Base-by-base conservation (phyloP, 2,113 vertebrate genomes). In the Oceanites oceanicus region DNA sequence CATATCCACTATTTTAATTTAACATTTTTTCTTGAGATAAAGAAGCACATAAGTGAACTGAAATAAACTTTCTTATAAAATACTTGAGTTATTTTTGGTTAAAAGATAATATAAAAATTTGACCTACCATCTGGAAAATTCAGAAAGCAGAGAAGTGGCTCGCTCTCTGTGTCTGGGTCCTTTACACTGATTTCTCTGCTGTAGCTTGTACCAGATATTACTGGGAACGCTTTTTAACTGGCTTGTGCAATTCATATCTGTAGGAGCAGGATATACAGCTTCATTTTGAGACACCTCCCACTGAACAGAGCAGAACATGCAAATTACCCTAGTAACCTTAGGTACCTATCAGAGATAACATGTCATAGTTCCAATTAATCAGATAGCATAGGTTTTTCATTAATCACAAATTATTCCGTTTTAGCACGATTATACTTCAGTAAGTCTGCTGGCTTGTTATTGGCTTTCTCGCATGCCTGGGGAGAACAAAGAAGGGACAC, bases 261-360 rank as follows among this genome's bases (percentile, higher is more conserved):
- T 23, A 89, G 75, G 7, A 88, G 23, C 32, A 76, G 87, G 63
- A 66, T 30, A 50, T 12, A 68, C 14, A 77, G 27, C 45, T 82
- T 82, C 53, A 52, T 59, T 58, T 82, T 45, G 67, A 93, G 77
- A 58, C 91, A 80, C 96, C 97, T 96, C 97, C 97, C 95, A 96
- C 94, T 20, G 27, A 95, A 79, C 0, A 73, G 34, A 59, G 45
- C 7, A 65, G 25, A 87, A 44, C 11, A 79, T n/a, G 45, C 20
- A 87, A 79, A 90, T 52, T 49, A 32, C 27, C 50, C 23, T 47
- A 27, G 38, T 26, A 66, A 38, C 3, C 34, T 55, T 9, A 72
- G 34, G 32, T 50, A 49, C 17, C 4, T 50, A 52, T 59, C 56
- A 88, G 84, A 94, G 45, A 38, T 42, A 36, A 15, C 13, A 75